Base-by-base conservation (phyloP, 37 sponge, comb jelly and placozoan genomes). In the Halisarca cf. caerulea region DNA sequence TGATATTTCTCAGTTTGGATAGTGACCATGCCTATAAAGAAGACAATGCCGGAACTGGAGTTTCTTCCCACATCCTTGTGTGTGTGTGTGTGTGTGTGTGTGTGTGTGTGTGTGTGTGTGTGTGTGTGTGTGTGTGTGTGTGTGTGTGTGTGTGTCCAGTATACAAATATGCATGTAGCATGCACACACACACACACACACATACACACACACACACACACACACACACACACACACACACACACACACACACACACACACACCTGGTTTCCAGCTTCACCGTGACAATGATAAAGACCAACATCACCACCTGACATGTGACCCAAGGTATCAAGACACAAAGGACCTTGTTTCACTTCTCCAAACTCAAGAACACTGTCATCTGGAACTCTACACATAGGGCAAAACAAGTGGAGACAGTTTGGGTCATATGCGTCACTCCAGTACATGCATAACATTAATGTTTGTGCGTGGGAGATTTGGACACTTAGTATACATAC, bases 221-320 rank as follows among this genome's bases (percentile, higher is more conserved):
- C 51, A 14, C 11, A 61, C 6, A 7, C 42, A 32, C 24, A 21
- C 82, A 54, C 24, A 93, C 91, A 2, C 39, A 60, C 27, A 66
- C 23, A 62, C 6, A 7, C 6, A 62, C 30, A 47, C 51, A 14
- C 11, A 61, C 6, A 7, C 42, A 32, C 24, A 21, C 82, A 54
- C 24, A 93, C 91, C 92, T 97, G 98, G 62, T 97, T 95, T 33
- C 98, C 98, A 18, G 91, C 94, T 24, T n/a, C 33, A 24, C 92
- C 92, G 81, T 97, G 98, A 66, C 98, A 97, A 18, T 69, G 27
- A 80, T 89, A 95, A 35, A 95, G 53, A 8, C 92, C 90, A 47
- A 92, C 86, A 6, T 35, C 27, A 5, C 82, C 81, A 4, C 84
- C 89, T 20, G 51, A 33, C n/a, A 0, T 23, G 37, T 78, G 44